Evolutionary conservation across 2,797 vertebrate genomes (phyloP).

Genomic region (Lepidocolaptes lacrymiger): DNA sequence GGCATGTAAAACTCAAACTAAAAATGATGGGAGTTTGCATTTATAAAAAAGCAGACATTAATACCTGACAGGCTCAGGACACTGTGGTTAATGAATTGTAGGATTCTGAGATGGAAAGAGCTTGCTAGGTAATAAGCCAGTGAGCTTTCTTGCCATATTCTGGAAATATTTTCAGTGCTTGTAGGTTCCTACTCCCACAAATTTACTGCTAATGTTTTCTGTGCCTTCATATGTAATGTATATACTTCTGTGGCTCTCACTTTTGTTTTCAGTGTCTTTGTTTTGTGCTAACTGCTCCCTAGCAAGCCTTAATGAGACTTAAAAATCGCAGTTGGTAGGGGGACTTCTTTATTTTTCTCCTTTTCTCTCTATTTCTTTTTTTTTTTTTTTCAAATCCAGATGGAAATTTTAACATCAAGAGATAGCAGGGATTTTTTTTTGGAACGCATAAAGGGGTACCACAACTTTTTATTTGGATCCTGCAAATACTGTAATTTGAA

Average conservation of each 20-base stretch:
- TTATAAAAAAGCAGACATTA: background rate
- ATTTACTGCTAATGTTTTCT: background rate
- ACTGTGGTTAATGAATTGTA: background rate
- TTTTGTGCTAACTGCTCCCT: background rate
- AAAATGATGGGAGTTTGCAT: background rate
- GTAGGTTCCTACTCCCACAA: background rate
- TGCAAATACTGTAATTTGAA: background rate
- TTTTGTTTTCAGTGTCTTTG: background rate
- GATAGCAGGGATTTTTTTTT: background rate
- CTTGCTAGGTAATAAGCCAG: background rate
- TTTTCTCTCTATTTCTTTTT: rapidly evolving
- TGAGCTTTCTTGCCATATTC: background rate
- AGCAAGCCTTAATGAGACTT: background rate
- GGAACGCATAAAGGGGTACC: background rate
- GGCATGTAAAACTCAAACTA: background rate
- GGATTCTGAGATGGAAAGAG: background rate
- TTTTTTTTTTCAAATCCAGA: background rate
- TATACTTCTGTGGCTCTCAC: background rate
- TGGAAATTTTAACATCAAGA: background rate
- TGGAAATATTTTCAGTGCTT: background rate
- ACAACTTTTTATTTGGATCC: background rate
- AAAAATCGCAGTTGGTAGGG: background rate
- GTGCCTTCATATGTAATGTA: background rate
- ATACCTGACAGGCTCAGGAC: background rate
- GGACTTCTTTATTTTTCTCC: background rate